Percentiles rank a stretch among this genome's conserved stretches.
These are phyloP conservation scores for Actinia equina DNA, from an alignment of 64 coral and sea anemone genomes.

Conservation along the genomic window DNA sequence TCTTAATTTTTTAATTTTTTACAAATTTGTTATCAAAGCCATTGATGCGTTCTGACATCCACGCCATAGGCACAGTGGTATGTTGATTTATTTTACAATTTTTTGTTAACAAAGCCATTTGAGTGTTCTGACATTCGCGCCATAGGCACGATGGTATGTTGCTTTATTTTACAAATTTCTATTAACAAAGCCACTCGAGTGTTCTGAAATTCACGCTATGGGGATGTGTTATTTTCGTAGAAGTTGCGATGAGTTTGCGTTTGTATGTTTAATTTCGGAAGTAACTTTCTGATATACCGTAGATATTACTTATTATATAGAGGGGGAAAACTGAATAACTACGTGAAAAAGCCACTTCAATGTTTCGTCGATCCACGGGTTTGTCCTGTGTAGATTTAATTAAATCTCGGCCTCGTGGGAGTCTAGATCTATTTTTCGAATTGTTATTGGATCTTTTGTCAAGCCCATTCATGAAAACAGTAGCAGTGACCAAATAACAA, in stretches of 20 bases:
- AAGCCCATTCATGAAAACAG: not conserved
- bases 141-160: not conserved
- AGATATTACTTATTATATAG: not conserved
- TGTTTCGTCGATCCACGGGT: not conserved
- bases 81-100: not conserved
- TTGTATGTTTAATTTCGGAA: not conserved
- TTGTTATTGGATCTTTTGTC: not conserved
- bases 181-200: not conserved
- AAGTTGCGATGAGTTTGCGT: not conserved
- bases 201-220: not conserved
- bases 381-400: slow-evolving; percentile 19
- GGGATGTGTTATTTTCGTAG: not conserved
- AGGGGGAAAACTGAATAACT: not conserved
- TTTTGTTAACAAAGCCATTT: not conserved
- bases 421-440: not conserved
- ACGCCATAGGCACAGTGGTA: not conserved
- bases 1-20: not conserved
- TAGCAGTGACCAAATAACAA: not conserved
- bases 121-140: not conserved
- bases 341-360: not conserved
- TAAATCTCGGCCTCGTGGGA: slow-evolving; percentile 11
- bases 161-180: not conserved
- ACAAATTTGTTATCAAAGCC: not conserved
- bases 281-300: not conserved
- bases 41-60: not conserved